Percentiles rank a stretch among this genome's conserved stretches.
phyloP scores from a whole-genome alignment of 2,113 vertebrate genomes.

The Anser brachyrhynchus region DNA sequence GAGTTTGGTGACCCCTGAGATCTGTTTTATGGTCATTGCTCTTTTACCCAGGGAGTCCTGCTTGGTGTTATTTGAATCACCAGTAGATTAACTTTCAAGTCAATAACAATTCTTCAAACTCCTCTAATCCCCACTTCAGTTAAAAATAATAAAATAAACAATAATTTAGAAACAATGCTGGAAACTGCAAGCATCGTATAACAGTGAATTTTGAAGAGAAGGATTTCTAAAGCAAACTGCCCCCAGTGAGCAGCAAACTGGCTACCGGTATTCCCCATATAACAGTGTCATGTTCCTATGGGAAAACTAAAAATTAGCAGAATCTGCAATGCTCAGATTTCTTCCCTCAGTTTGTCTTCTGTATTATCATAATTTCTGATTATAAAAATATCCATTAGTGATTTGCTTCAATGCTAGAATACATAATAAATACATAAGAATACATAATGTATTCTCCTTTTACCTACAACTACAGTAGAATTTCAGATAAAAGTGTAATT shows the following conservation, averaged over 20 bases:
- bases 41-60: neutral
- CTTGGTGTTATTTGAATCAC: neutral
- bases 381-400: neutral
- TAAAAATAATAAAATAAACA: neutral
- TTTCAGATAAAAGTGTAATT: neutral
- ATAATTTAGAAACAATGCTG: neutral
- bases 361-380: neutral
- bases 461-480: neutral
- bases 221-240: neutral
- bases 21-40: constrained; percentile 27
- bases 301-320: neutral
- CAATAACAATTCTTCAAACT: neutral
- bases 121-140: neutral
- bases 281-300: neutral
- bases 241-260: neutral
- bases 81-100: neutral
- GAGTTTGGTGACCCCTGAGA: constrained; percentile 30
- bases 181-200: neutral
- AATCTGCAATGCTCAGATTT: neutral
- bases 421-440: no score
- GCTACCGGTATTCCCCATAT: neutral
- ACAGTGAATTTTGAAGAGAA: neutral
- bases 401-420: neutral
- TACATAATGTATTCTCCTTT: neutral
- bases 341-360: neutral